Base-by-base conservation (phyloP, 2,888 invertebrate genomes). In the Chironomus riparius region DNA sequence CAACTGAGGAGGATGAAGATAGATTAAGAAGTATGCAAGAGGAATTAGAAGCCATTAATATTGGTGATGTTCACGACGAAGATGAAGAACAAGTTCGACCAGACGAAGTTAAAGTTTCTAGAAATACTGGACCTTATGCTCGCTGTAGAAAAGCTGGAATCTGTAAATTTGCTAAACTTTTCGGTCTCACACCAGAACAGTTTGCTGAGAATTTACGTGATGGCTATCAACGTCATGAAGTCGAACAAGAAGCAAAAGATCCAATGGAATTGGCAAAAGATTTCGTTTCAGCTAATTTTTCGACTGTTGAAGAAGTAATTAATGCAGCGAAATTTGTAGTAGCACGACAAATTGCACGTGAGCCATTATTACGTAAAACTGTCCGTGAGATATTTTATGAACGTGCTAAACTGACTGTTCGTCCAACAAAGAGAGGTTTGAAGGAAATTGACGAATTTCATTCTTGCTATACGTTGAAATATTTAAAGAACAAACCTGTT, bases 391-490 rank as follows among this genome's bases (percentile, higher is more conserved):
- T 92, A 68, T 92, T 93, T 82, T 92, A 92, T 80, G 97, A 97
- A 82, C 87, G 95, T 12, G 97, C 96, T 3, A 93, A 93, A 78
- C 82, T 99, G 77, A 87, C 87, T 77, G 91, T 94, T 0, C 82
- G 83, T 0, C 97, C 98, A 0, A 98, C 98, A 0, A 92, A 93
- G 81, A 92, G 93, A 78, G 99, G 99, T 0, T 81, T 92, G 50
- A 97, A 97, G 84, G 94, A 95, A 80, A 96, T 99, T 78, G 99
- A 99, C 82, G 98, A 99, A 85, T 91, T 91, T 79, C 97, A 99
- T 83, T 88, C 92, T 0, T 92, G 94, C 79, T 95, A 88, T 81
- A 89, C 90, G 48, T 87, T 95, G 87, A 97, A 97, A 82, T 99
- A 97, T 82, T 81, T 98, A 65, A 93, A 92, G 81, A 92, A 93